Base-by-base conservation (phyloP, 1,140 invertebrate species). In the Magallana angulata region DNA sequence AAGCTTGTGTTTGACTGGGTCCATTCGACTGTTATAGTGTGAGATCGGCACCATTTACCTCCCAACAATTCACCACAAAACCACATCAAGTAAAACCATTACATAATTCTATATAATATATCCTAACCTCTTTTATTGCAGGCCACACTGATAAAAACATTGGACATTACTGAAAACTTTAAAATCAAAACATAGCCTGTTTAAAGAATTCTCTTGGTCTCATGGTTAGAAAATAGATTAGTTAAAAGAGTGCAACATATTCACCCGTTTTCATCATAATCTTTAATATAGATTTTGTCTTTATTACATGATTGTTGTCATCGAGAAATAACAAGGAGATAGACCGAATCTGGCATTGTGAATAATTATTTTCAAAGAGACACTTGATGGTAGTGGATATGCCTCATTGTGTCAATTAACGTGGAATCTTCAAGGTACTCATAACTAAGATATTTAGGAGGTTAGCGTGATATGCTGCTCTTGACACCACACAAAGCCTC, bases 1-100 rank as follows among this genome's bases (percentile, higher is more conserved):
- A 14, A 71, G 68, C 18, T 12, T 71, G 14, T 71, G 24, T 18
- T 71, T 71, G 68, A 11, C 14, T 71, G 68, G 36, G 36, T 36
- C 36, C 36, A 5, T 71, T 30, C 16, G 60, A 30, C 68, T 30
- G 12, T 71, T 71, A 36, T 30, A 71, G 12, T 9, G 12, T 36
- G 24, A 71, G 68, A 30, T 24, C 68, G 36, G 36, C 24, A 71
- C 68, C 24, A 30, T 71, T 71, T 71, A 71, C 68, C 68, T 71
- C 68, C 24, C 68, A 24, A 71, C 68, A 71, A 9, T 7, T 5
- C 16, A 64, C 60, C 60, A 64, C 24, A 71, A 36, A 71, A 30
- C 68, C 68, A 71, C 68, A 71, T 71, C 68, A 71, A 71, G 24
- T 18, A 36, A 30, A 24, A 36, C 24, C 12, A 30, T 71, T 71